Conservation (phyloP, 2,113 vertebrate species). For the Balaenoptera acutorostrata region DNA sequence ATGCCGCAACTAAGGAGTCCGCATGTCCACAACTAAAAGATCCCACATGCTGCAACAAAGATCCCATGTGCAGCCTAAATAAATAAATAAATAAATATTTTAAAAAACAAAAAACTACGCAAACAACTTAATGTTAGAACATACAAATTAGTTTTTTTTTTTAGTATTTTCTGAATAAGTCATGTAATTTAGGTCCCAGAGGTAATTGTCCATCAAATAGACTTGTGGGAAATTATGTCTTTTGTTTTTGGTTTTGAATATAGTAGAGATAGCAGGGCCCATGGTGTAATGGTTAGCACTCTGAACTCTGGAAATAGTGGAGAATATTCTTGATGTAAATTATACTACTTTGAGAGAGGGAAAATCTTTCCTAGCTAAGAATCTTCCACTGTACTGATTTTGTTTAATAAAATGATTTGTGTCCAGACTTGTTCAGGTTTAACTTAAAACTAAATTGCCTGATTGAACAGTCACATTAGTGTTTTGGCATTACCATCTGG, state of each 20-base stretch:
- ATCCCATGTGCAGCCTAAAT: too few species aligned
- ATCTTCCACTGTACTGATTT: background rate
- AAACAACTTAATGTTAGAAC: background rate
- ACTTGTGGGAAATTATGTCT: background rate
- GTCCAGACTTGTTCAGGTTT: background rate
- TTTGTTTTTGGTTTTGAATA: constrained; percentile 4
- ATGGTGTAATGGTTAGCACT: background rate
- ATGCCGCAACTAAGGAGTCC: too few species aligned
- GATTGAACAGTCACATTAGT: background rate
- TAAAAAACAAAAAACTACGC: background rate
- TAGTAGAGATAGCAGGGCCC: background rate
- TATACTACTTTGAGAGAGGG: background rate
- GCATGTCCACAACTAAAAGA: too few species aligned
- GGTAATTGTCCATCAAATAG: background rate
- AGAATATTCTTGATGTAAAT: background rate
- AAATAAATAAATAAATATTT: too few species aligned
- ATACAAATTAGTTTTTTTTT: background rate
- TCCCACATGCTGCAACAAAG: too few species aligned
- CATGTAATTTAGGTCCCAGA: background rate
- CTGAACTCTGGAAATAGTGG: background rate
- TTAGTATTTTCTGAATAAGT: background rate
- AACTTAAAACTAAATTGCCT: background rate
- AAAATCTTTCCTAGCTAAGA: background rate
- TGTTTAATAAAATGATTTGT: constrained; percentile 20
- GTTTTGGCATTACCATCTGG: background rate